phyloP scores from a whole-genome alignment of 2,797 vertebrate species.

The Potorous gilbertii region DNA sequence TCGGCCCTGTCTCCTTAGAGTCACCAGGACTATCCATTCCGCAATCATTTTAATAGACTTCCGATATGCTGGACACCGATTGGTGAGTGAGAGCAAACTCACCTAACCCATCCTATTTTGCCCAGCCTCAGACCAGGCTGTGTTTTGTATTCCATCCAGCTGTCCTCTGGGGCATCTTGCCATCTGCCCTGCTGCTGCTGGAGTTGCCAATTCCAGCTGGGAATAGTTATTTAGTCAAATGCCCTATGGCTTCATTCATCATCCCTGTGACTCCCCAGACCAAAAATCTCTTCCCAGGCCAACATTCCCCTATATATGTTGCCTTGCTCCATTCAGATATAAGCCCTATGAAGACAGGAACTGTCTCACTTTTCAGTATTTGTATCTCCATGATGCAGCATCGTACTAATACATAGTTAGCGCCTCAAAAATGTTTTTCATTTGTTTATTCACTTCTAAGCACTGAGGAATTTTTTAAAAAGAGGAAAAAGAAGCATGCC shows the following conservation, averaged over 20 bases:
- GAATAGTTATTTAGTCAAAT: background rate
- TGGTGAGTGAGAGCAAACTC: background rate
- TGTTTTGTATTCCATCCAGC: background rate
- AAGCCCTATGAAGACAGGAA: background rate
- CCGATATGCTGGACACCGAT: background rate
- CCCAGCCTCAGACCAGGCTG: background rate
- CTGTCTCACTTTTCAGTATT: background rate
- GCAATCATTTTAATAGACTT: background rate
- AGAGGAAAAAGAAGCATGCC: background rate
- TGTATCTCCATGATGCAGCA: too few species aligned
- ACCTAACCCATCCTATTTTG: background rate
- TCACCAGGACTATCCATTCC: background rate
- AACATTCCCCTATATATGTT: background rate
- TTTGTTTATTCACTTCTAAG: background rate
- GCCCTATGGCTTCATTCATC: background rate
- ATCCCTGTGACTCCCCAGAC: background rate
- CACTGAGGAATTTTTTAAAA: background rate
- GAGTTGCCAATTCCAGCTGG: background rate
- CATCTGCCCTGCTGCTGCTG: background rate
- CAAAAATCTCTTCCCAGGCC: background rate
- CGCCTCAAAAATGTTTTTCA: background rate
- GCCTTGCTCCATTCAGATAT: background rate
- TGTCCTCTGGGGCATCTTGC: background rate
- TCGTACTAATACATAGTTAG: background rate
- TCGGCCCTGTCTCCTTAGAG: background rate